Percentiles rank a stretch among this genome's conserved stretches.
Conservation (phyloP, 2,888 invertebrate species). For the Tachina grossa region DNA sequence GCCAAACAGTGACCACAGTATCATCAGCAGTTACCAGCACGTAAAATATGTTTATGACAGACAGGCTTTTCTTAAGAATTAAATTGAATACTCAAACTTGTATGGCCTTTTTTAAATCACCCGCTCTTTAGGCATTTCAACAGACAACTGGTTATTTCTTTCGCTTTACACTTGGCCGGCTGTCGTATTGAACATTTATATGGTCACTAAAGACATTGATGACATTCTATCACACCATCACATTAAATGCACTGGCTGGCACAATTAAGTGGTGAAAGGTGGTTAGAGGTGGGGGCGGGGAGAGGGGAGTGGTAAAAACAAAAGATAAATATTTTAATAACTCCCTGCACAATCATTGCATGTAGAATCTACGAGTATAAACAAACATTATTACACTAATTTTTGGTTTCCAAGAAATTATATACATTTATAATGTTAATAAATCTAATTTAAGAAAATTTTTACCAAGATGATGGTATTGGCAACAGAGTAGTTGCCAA, state of each 20-base stretch:
- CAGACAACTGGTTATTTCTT: slow-evolving; percentile 25
- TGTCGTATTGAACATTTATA: not conserved
- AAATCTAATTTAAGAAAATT: too few species aligned
- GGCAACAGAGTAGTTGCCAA: too few species aligned
- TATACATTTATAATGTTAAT: too few species aligned
- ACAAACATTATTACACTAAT: too few species aligned
- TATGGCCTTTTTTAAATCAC: slow-evolving; percentile 27
- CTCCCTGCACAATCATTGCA: too few species aligned
- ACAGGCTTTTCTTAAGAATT: slow-evolving; percentile 65
- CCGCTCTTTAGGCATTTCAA: slow-evolving; percentile 38
- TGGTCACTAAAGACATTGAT: slow-evolving; percentile 44
- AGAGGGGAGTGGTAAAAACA: too few species aligned
- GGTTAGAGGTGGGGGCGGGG: too few species aligned
- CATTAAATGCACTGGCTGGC: slow-evolving; percentile 12
- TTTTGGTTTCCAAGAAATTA: too few species aligned
- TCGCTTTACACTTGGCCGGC: not conserved
- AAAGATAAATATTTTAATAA: too few species aligned
- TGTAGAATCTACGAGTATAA: too few species aligned
- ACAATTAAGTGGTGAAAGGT: not conserved
- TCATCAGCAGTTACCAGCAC: slow-evolving; percentile 22
- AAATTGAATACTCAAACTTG: slow-evolving; percentile 49
- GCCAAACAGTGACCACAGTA: slow-evolving; percentile 46
- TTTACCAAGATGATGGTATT: too few species aligned
- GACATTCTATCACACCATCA: slow-evolving; percentile 52
- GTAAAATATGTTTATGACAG: slow-evolving; percentile 66